Conservation (phyloP, 2,888 invertebrate species). For the Platypus cylindrus region DNA sequence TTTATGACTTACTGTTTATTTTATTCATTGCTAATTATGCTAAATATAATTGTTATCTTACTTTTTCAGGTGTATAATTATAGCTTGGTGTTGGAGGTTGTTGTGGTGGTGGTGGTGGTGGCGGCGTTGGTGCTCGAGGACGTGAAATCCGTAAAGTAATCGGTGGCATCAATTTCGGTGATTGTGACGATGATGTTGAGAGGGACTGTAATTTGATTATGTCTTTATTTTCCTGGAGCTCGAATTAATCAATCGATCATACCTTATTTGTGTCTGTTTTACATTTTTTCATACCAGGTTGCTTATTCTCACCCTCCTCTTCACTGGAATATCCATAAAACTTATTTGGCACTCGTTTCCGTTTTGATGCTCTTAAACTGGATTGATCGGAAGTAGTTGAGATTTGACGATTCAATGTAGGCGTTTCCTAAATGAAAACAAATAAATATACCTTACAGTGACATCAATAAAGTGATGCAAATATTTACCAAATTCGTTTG, state of each 20-base stretch:
- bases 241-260: too few relatives aligned
- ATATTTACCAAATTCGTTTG: constrained; percentile 5
- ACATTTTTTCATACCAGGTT: constrained; percentile 54
- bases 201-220: too few relatives aligned
- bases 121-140: constrained; percentile 14
- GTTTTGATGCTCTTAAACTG: constrained; percentile 60
- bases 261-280: constrained; percentile 43
- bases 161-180: constrained; percentile 30
- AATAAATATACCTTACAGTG: not conserved
- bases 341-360: constrained; percentile 68
- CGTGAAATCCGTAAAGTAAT: constrained; percentile 30
- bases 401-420: constrained; percentile 12
- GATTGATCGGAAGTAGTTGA: constrained; percentile 32
- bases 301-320: constrained; percentile 51
- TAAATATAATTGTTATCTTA: too few relatives aligned
- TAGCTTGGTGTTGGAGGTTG: too few relatives aligned
- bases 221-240: too few relatives aligned
- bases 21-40: too few relatives aligned
- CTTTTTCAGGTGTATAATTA: too few relatives aligned
- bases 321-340: constrained; percentile 84
- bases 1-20: too few relatives aligned
- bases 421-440: constrained; percentile 5
- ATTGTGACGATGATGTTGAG: constrained; percentile 19
- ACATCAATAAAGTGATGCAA: not conserved
- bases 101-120: constrained; percentile 20